Base-by-base conservation (phyloP, 2,888 invertebrate genomes). In the Melinopterus prodromus region DNA sequence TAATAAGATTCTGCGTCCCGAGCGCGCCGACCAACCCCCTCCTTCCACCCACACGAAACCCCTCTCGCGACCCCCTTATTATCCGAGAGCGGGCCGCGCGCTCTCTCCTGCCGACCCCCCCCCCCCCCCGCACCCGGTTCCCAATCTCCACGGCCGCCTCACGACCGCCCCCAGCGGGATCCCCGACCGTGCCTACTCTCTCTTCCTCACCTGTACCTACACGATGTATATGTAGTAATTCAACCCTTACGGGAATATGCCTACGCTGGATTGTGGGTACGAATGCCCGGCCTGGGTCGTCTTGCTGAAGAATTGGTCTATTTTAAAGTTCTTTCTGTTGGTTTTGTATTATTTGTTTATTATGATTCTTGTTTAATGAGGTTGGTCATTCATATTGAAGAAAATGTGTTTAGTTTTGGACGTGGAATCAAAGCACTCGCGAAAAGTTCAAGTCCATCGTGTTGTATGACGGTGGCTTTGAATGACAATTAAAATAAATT, bases 1-100 rank as follows among this genome's bases (percentile, higher is more conserved):
- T 89, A 89, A 89, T 89, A 89, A 89, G 89, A 89, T 90, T 90
- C 90, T 89, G 89, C 89, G 89, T 89, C 89, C 89, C 88, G 87
- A 86, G 86, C 84, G 85, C 86, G 85, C 84, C 85, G 80, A 82
- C 81, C 82, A 82, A 82, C 78, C 76, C 79, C 82, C 82, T 77
- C 79, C 81, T 82, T 72, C 81, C 80, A 78, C 82, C 83, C 84
- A 26, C 84, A 82, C 84, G 81, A 84, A 84, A 84, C 77, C 79
- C 81, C 79, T 81, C 83, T 80, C 76, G 70, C 38, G 38, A 71
- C 76, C 77, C 79, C 80, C 80, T 80, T 80, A 78, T 80, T 80
- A 80, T 80, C 80, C 81, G 76, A 77, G 72, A 79, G 78, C 78
- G 76, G 80, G 80, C 74, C 74, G 36, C n/a, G 74, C 74, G 74